Percentiles rank a stretch among this genome's conserved stretches.
Conservation (phyloP, 2,888 invertebrate species). For the Acanthopleura granulata region DNA sequence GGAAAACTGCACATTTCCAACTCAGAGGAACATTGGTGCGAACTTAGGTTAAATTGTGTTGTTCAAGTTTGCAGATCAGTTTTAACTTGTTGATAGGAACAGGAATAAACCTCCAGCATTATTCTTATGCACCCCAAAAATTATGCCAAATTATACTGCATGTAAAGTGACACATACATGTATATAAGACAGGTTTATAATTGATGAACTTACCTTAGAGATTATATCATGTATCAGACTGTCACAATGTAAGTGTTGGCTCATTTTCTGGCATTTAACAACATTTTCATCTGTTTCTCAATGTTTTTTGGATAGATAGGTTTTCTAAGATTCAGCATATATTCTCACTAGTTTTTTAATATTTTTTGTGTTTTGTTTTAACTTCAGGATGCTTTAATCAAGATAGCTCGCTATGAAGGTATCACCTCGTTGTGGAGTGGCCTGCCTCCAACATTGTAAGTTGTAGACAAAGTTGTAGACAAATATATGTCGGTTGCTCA, state of each 20-base stretch:
- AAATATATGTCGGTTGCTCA: too few relatives aligned
- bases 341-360: neutral
- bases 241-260: too few relatives aligned
- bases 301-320: neutral
- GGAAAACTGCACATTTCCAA: conserved; percentile 22
- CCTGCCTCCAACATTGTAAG: conserved; percentile 88
- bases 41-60: conserved; percentile 12
- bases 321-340: neutral
- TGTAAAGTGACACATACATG: too few relatives aligned
- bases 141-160: too few relatives aligned
- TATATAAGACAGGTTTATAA: too few relatives aligned
- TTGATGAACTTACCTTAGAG: too few relatives aligned
- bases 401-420: conserved; percentile 92
- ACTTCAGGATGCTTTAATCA: conserved; percentile 91
- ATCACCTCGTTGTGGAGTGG: conserved; percentile 95
- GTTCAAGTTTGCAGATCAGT: too few relatives aligned
- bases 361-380: neutral
- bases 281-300: neutral
- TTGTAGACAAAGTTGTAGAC: conserved; percentile 22
- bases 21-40: conserved; percentile 70
- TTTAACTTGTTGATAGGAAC: too few relatives aligned
- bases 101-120: too few relatives aligned
- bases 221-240: too few relatives aligned
- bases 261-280: too few relatives aligned
- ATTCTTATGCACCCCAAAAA: too few relatives aligned